Evolutionary conservation across 2,888 invertebrate genomes (phyloP).

Genomic region (Sturmia bella): DNA sequence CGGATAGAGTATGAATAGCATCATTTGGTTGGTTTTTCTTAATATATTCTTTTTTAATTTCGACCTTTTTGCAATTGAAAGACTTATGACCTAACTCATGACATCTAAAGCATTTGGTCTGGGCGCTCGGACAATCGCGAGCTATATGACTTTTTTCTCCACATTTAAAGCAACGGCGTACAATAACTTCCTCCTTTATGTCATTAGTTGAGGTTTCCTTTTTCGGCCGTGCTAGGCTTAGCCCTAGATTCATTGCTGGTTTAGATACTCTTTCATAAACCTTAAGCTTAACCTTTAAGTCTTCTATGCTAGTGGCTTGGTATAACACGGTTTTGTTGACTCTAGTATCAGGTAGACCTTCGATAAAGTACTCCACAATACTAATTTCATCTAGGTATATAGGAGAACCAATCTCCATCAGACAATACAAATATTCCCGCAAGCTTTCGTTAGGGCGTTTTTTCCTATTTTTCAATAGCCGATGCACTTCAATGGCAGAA

Average conservation of each 20-base stretch:
- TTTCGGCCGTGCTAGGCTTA: background rate
- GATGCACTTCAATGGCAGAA: conserved; percentile 60
- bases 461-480: conserved; percentile 31
- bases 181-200: background rate
- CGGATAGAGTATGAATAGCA: background rate
- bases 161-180: conserved; percentile 12
- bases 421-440: conserved; percentile 54
- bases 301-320: conserved; percentile 30
- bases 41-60: background rate
- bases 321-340: conserved; percentile 39
- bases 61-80: background rate
- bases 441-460: conserved; percentile 45
- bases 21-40: background rate
- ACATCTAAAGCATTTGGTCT: conserved; percentile 9
- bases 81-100: conserved; percentile 15
- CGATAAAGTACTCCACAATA: conserved; percentile 58
- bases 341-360: conserved; percentile 53
- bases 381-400: conserved; percentile 63
- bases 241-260: background rate
- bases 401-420: conserved; percentile 55
- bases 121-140: background rate
- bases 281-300: conserved; percentile 25
- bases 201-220: background rate
- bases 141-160: conserved; percentile 12
- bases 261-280: conserved; percentile 52